Conservation (phyloP, 2,797 vertebrate genomes). For the Denticeps clupeoides region DNA sequence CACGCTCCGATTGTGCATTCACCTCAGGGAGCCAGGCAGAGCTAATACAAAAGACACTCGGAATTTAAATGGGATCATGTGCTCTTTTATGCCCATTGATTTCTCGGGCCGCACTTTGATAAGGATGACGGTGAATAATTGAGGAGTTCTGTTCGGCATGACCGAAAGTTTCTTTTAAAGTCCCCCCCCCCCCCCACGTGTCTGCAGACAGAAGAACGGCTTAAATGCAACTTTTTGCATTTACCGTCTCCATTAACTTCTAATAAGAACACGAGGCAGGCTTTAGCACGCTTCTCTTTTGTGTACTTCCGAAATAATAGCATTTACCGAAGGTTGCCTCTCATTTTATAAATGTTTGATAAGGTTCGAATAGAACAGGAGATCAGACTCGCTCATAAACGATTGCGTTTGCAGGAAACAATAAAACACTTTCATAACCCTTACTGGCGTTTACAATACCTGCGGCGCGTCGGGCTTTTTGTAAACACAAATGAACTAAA, state of each 20-base stretch:
- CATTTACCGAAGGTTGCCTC: too few species aligned
- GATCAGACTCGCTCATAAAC: too few species aligned
- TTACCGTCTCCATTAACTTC: too few species aligned
- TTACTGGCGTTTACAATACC: conserved; percentile 61
- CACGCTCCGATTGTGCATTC: conserved; percentile 49
- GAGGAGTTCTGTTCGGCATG: conserved; percentile 45
- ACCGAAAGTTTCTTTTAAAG: conserved; percentile 49
- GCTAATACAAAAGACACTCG: conserved; percentile 56
- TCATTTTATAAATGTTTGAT: too few species aligned
- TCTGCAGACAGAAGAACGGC: conserved; percentile 48
- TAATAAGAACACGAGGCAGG: too few species aligned
- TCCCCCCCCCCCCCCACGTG: too few species aligned
- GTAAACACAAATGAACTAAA: conserved; percentile 57
- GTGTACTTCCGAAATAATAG: too few species aligned
- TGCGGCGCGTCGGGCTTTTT: conserved; percentile 52
- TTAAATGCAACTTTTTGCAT: conserved; percentile 28
- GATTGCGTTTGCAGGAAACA: conserved; percentile 48
- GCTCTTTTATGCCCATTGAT: conserved; percentile 63
- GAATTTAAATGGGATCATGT: conserved; percentile 58
- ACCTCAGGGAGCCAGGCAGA: conserved; percentile 47
- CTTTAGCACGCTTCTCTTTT: too few species aligned
- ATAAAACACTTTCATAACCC: conserved; percentile 41
- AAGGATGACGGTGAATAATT: conserved; percentile 60
- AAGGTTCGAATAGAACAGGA: too few species aligned
- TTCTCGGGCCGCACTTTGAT: conserved; percentile 52